Evolutionary conservation across 2,113 vertebrate genomes (phyloP), one percentile per base, ranked within the genome.

Genomic region (Spheniscus mendiculus): DNA sequence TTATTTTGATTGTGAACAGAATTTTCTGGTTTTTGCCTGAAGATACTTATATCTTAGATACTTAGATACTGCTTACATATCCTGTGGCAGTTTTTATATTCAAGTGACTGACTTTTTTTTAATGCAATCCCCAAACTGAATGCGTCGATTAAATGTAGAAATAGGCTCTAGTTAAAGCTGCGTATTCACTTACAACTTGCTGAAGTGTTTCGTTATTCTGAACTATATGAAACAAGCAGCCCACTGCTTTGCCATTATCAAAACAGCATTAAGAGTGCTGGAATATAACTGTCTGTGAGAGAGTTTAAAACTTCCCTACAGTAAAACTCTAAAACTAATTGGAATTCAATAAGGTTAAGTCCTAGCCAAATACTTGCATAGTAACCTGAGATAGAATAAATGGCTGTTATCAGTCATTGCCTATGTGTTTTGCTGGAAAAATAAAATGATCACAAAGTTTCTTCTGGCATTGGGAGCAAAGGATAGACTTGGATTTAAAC

Each of bases 401-500:
- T 73, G 52, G 55, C 65, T 82, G 47, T 95, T 96, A 94, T 82
- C 89, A 72, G 91, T 91, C 77, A 53, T 38, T 76, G 80, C 45
- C 32, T 71, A 29, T 89, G 56, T 89, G 62, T 89, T 94, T 89
- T 96, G 40, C 87, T 91, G 70, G 73, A 80, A 74, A 96, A 93
- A 65, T 56, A 80, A 76, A 95, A 69, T 40, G 20, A 74, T 84
- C 44, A 26, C 26, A 45, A 77, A 56, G 56, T 80, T 93, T 93
- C 45, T 79, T 91, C 81, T 89, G 70, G 66, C 40, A 56, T 16
- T 61, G 72, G 45, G 26, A 91, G 73, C 86, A 70, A 85, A 87
- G 63, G 55, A 81, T 40, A 90, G 76, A 77, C 72, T 83, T 81
- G 77, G 84, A 93, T 89, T 97, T 91, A 84, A 94, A 87, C 80